phyloP scores from a whole-genome alignment of 1,140 invertebrate genomes.

The Pogonus chalceus region DNA sequence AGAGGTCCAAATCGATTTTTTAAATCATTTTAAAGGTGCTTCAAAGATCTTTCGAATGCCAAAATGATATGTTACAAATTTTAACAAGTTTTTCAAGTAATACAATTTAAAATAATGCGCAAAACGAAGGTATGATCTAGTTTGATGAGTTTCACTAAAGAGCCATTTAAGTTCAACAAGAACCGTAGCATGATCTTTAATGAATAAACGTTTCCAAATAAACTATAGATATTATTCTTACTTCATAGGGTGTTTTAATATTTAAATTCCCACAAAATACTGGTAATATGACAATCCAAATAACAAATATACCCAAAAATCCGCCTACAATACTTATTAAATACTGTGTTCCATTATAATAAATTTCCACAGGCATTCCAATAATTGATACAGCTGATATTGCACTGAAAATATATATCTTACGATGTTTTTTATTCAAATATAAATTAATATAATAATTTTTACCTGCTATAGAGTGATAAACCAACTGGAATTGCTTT shows the following conservation, averaged over 20 bases:
- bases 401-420: background rate
- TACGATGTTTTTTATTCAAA: background rate
- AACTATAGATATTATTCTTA: too few relatives aligned
- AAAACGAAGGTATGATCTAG: too few relatives aligned
- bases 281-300: background rate
- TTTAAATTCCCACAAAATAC: conserved; percentile 4
- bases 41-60: too few relatives aligned
- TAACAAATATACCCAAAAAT: background rate
- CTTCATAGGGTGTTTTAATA: background rate
- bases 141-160: too few relatives aligned
- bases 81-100: too few relatives aligned
- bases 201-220: too few relatives aligned
- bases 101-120: too few relatives aligned
- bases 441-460: background rate
- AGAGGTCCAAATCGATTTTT: too few relatives aligned
- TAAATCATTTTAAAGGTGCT: too few relatives aligned
- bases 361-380: background rate
- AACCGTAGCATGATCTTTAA: too few relatives aligned
- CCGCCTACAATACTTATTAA: background rate
- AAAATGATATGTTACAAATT: too few relatives aligned
- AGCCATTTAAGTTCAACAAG: too few relatives aligned
- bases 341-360: background rate
- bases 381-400: background rate
- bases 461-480: background rate
- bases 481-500: conserved; percentile 54